Conservation (phyloP, 1,140 invertebrate species). For the Leguminivora glycinivorella region DNA sequence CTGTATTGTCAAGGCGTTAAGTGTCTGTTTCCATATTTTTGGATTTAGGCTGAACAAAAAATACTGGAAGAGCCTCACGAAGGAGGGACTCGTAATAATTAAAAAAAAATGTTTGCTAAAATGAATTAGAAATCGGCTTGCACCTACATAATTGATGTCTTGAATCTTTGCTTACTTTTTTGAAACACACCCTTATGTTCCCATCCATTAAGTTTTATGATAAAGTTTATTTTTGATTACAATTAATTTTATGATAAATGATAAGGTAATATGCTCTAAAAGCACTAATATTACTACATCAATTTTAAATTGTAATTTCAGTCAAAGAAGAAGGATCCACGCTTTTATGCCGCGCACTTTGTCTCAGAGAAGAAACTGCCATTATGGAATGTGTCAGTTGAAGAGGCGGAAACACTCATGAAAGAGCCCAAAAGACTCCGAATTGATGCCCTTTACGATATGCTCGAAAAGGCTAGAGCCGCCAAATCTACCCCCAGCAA, state of each 20-base stretch:
- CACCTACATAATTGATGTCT: too few species aligned
- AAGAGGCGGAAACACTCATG: slow-evolving; percentile 78
- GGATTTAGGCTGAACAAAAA: too few species aligned
- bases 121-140: too few species aligned
- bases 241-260: not conserved
- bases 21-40: too few species aligned
- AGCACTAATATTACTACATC: not conserved
- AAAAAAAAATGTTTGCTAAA: too few species aligned
- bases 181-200: too few species aligned
- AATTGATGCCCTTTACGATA: slow-evolving; percentile 68
- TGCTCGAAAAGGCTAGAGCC: slow-evolving; percentile 53
- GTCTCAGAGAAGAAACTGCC: slow-evolving; percentile 72
- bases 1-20: too few species aligned
- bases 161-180: too few species aligned
- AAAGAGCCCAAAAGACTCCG: slow-evolving; percentile 67
- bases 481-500: slow-evolving; percentile 47
- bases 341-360: slow-evolving; percentile 73
- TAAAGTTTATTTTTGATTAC: too few species aligned
- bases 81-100: too few species aligned
- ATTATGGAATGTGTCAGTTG: slow-evolving; percentile 82
- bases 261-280: slow-evolving; percentile 3
- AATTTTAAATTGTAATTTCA: slow-evolving; percentile 49
- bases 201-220: too few species aligned
- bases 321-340: slow-evolving; percentile 78
- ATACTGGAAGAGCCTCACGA: too few species aligned